These are phyloP conservation scores for Pasiphila rectangulata DNA, from an alignment of 2,888 invertebrate genomes.

Conservation along the genomic window DNA sequence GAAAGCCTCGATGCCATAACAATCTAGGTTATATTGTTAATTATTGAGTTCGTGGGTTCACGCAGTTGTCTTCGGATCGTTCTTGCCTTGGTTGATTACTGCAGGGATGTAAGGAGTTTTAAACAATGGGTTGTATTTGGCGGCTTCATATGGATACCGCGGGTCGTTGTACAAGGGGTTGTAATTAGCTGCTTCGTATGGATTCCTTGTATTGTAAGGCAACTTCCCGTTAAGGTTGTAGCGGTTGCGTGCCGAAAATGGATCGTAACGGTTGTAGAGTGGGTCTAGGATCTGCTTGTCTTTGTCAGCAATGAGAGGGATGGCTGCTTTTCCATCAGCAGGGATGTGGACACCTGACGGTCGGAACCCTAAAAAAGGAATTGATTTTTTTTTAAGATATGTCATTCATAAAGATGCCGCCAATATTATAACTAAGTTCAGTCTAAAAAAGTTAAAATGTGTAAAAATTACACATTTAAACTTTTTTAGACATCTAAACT, in stretches of 20 bases:
- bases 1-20: slow-evolving; percentile 23
- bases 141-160: slow-evolving; percentile 42
- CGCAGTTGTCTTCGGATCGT: slow-evolving; percentile 36
- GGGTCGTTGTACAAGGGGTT: slow-evolving; percentile 45
- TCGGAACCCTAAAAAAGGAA: slow-evolving; percentile 69
- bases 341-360: slow-evolving; percentile 84
- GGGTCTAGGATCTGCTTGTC: slow-evolving; percentile 41
- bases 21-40: not conserved
- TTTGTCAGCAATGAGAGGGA: slow-evolving; percentile 56
- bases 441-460: too few relatives aligned
- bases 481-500: slow-evolving; percentile 8
- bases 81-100: slow-evolving; percentile 19
- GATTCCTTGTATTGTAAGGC: slow-evolving; percentile 45
- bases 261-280: slow-evolving; percentile 50
- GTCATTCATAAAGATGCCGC: not conserved
- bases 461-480: too few relatives aligned
- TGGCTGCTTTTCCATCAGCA: slow-evolving; percentile 77
- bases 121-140: slow-evolving; percentile 40
- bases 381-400: not conserved
- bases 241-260: slow-evolving; percentile 37
- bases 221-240: slow-evolving; percentile 40
- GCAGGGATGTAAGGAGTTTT: slow-evolving; percentile 38
- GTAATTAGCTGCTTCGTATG: slow-evolving; percentile 39
- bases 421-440: too few relatives aligned
- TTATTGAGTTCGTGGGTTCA: slow-evolving; percentile 21